These are phyloP conservation scores for Numenius arquata DNA, from an alignment of 2,113 vertebrate genomes.

Conservation along the genomic window DNA sequence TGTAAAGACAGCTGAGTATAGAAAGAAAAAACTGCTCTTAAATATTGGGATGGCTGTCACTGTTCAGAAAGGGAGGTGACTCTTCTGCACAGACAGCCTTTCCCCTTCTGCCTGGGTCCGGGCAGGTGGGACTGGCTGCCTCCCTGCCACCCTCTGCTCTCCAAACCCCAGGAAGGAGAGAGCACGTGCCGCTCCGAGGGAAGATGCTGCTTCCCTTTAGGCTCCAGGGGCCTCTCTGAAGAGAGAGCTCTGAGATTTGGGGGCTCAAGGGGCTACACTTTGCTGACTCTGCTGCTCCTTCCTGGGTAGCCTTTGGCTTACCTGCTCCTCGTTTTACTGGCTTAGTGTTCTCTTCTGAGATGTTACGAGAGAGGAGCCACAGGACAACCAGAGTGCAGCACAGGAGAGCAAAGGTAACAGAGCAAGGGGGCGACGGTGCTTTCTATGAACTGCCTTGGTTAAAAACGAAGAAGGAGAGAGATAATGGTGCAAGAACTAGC, in stretches of 20 bases:
- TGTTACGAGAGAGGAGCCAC: neutral
- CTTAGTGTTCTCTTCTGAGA: neutral
- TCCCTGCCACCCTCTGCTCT: neutral
- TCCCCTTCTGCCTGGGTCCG: neutral
- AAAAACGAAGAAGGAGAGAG: neutral
- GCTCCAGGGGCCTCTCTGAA: neutral
- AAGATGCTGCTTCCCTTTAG: neutral
- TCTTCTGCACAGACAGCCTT: neutral
- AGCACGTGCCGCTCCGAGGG: rapidly evolving
- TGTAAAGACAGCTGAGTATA: neutral
- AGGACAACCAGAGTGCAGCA: neutral
- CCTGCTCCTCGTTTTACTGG: neutral
- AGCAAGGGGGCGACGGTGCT: neutral
- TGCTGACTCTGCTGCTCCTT: neutral
- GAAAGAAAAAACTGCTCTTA: neutral
- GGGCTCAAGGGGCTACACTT: neutral
- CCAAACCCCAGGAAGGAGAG: neutral
- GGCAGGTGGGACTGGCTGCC: neutral
- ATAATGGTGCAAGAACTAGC: neutral
- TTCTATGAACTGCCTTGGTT: neutral
- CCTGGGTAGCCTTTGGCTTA: neutral
- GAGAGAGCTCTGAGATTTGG: neutral
- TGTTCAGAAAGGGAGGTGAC: neutral
- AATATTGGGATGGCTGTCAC: neutral
- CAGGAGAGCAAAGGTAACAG: neutral